A percentile compares a stretch with the other conserved stretches of the same genome.
Evolutionary conservation across 2,888 invertebrate species (phyloP).

Genomic region (Aquatica leii): DNA sequence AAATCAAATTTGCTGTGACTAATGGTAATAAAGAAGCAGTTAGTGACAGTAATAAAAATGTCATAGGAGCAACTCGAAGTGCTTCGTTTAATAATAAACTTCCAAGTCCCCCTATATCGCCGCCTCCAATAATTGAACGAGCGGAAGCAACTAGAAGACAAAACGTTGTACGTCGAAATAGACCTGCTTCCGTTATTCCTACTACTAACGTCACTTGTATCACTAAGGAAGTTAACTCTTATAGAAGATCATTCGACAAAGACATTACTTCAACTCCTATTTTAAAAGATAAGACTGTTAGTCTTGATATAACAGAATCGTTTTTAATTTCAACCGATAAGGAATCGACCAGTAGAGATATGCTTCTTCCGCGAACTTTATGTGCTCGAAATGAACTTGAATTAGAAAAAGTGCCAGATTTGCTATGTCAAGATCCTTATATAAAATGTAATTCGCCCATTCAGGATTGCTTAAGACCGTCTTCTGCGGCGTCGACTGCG

Average conservation of each 20-base stretch:
- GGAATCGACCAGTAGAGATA: slow-evolving; percentile 18
- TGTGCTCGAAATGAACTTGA: slow-evolving; percentile 41
- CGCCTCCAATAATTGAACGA: slow-evolving; percentile 61
- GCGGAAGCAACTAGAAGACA: slow-evolving; percentile 57
- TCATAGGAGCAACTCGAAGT: slow-evolving; percentile 61
- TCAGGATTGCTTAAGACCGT: slow-evolving; percentile 46
- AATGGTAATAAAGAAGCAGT: slow-evolving; percentile 50
- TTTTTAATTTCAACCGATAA: slow-evolving; percentile 7
- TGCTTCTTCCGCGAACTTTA: slow-evolving; percentile 43
- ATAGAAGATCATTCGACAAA: slow-evolving; percentile 33
- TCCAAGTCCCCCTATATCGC: slow-evolving; percentile 58
- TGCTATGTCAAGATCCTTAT: slow-evolving; percentile 13
- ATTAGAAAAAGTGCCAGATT: slow-evolving; percentile 30
- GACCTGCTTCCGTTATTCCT: slow-evolving; percentile 58
- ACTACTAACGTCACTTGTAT: slow-evolving; percentile 44
- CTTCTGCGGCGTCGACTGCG: slow-evolving; percentile 42
- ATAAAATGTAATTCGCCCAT: slow-evolving; percentile 41
- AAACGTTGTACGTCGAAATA: slow-evolving; percentile 53
- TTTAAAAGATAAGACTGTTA: slow-evolving; percentile 16
- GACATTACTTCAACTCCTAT: slow-evolving; percentile 36
- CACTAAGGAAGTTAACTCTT: slow-evolving; percentile 30
- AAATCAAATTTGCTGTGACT: slow-evolving; percentile 63
- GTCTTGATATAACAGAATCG: slow-evolving; percentile 10
- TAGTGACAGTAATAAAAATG: slow-evolving; percentile 42
- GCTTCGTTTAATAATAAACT: slow-evolving; percentile 66